Conservation (phyloP, 2,888 invertebrate species). For the Tinea trinotella region DNA sequence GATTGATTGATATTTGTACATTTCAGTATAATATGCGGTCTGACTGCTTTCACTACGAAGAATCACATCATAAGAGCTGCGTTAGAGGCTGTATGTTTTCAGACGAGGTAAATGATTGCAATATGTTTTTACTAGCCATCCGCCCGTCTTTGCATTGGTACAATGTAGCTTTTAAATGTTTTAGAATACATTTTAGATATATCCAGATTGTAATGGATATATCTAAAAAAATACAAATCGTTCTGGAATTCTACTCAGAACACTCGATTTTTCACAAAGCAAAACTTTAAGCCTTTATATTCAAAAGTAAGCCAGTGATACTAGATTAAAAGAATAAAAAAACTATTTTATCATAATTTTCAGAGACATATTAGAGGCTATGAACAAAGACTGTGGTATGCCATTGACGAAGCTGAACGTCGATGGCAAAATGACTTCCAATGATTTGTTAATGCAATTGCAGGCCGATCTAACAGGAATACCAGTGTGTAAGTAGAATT, state of each 20-base stretch:
- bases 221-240: too few species aligned
- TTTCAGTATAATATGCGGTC: slow-evolving; percentile 89
- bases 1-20: too few species aligned
- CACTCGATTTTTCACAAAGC: too few species aligned
- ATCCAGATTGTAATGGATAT: too few species aligned
- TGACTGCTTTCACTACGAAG: slow-evolving; percentile 93
- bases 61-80: slow-evolving; percentile 95
- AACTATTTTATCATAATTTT: slow-evolving; percentile 23
- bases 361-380: slow-evolving; percentile 92
- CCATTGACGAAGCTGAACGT: slow-evolving; percentile 87
- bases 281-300: too few species aligned
- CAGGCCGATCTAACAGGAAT: slow-evolving; percentile 96
- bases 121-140: too few species aligned
- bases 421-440: slow-evolving; percentile 94
- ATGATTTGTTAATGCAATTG: slow-evolving; percentile 93
- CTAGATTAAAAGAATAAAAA: too few species aligned
- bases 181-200: too few species aligned
- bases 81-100: slow-evolving; percentile 96
- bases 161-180: too few species aligned
- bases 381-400: slow-evolving; percentile 93
- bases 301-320: too few species aligned
- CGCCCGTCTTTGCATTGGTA: too few species aligned
- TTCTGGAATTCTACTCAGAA: too few species aligned
- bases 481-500: slow-evolving; percentile 79
- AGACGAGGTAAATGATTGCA: slow-evolving; percentile 82